Base-by-base conservation (phyloP, 35 echinoderm and acorn worm species). In the Chiridota heheva region DNA sequence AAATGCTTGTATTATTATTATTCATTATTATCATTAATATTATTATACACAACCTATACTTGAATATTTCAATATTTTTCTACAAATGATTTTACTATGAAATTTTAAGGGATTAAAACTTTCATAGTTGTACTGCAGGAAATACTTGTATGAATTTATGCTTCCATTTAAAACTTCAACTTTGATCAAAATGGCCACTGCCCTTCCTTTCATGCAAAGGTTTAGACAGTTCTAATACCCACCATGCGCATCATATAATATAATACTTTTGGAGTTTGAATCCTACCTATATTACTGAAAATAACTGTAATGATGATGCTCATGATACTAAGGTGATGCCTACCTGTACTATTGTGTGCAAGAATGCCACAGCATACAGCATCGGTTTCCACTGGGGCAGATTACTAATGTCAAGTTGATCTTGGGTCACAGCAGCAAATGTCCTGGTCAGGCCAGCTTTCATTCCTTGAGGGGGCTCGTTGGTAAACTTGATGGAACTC, bases 401-500 rank as follows among this genome's bases (percentile, higher is more conserved):
- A 58, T 86, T 98, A 56, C 45, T 98, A 60, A 98, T 81, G 60
- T 98, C 95, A 32, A 98, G 84, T 44, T 98, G 89, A 59, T 98
- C 95, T 53, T 98, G 95, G 53, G 95, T 85, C 15, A 98, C 76
- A 81, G 79, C 61, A 13, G 95, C 76, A 82, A 91, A 98, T 15
- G 95, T 98, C 60, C 95, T 86, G 69, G 88, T 98, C 73, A 98
- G 63, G n/a, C 95, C 95, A 32, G 95, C 95, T 36, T 98, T 98
- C 41, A 98, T 86, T 47, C 95, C 95, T 48, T 98, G 95, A 37
- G 95, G 95, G 40, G 95, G 95, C 67, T 98, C 95, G 92, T 98
- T 98, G 75, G 95, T 98, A 63, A 98, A 98, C 51, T 98, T 98
- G 89, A 98, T 98, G 45, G 89, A 92, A 34, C 79, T 74, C 95